phyloP scores from a whole-genome alignment of 2,113 vertebrate genomes.

The human (Homo sapiens) region GRCh38 chr13:19123501-19124000 shows the following conservation, averaged over 20 bases:
- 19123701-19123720: too few species aligned
- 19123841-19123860: not conserved
- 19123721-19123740: constrained; percentile 4
- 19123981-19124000: not conserved
- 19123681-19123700: too few species aligned
- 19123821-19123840: not conserved
- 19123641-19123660: too few species aligned
- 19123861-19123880: not conserved
- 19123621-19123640: too few species aligned
- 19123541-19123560: too few species aligned
- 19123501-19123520: too few species aligned
- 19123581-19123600: too few species aligned
- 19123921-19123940: not conserved
- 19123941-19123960: constrained; percentile 1
- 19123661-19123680: too few species aligned
- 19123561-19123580: too few species aligned
- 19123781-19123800: constrained; percentile 32
- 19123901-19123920: not conserved
- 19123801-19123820: not conserved
- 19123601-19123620: too few species aligned
- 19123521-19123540: too few species aligned
- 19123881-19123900: not conserved
- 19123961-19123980: not conserved
- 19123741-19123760: constrained; percentile 20
- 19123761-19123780: constrained; percentile 20